Percentiles rank a stretch among this genome's conserved stretches.
These are phyloP conservation scores for Dendrocincla tyrannina DNA, from an alignment of 2,797 vertebrate species.

Conservation along the genomic window DNA sequence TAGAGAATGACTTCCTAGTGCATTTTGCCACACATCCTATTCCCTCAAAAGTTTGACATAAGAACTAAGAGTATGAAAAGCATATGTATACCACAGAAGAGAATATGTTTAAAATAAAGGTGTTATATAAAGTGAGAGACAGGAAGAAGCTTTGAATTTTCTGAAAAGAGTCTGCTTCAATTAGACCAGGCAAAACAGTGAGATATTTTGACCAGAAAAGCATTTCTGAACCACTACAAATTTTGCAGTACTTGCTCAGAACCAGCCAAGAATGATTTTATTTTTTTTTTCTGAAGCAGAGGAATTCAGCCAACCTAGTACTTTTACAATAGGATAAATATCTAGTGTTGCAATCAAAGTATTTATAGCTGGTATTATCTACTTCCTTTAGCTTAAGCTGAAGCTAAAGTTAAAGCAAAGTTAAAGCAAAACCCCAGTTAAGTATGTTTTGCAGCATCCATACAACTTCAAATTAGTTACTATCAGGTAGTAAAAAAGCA, in stretches of 20 bases:
- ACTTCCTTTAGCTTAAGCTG: background rate
- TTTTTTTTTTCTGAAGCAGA: background rate
- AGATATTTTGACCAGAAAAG: background rate
- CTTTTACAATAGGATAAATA: background rate
- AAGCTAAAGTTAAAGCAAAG: background rate
- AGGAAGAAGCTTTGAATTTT: background rate
- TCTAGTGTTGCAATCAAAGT: background rate
- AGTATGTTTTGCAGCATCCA: background rate
- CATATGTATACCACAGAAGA: background rate
- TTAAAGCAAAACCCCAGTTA: background rate
- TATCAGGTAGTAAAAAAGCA: background rate
- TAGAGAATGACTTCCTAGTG: background rate
- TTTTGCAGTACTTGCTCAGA: background rate
- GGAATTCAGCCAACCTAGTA: background rate
- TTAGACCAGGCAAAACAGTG: background rate
- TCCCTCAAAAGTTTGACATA: background rate
- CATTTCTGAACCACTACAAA: background rate
- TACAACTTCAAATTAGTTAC: background rate
- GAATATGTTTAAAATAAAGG: background rate
- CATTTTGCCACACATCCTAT: background rate
- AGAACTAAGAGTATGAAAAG: background rate
- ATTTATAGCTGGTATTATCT: background rate
- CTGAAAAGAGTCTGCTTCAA: background rate
- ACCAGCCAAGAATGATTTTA: background rate
- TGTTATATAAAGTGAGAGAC: background rate